phyloP scores from a whole-genome alignment of 2,888 invertebrate species.

The Papilio demoleus region DNA sequence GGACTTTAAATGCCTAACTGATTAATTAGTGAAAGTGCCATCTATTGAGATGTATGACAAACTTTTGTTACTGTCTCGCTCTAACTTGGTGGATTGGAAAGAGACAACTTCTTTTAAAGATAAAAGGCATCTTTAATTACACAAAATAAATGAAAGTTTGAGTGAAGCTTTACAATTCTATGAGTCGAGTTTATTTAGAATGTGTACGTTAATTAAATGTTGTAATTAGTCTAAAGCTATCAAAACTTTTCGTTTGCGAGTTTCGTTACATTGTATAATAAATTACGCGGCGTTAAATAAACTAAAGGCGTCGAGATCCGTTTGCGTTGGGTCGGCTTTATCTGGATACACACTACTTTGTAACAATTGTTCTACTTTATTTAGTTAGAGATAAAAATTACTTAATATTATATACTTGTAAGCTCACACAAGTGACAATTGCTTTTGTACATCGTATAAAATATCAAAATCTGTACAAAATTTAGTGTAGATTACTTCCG shows the following conservation, averaged over 20 bases:
- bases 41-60: neutral
- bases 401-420: too few relatives aligned
- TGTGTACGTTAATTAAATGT: slow-evolving; percentile 38
- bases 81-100: neutral
- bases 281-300: slow-evolving; percentile 39
- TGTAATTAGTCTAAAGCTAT: slow-evolving; percentile 38
- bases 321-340: slow-evolving; percentile 19
- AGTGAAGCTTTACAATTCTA: neutral
- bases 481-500: too few relatives aligned
- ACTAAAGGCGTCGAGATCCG: slow-evolving; percentile 33
- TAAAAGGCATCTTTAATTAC: slow-evolving; percentile 14
- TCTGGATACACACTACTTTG: slow-evolving; percentile 25
- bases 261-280: slow-evolving; percentile 32
- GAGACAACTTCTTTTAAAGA: neutral
- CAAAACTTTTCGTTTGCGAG: slow-evolving; percentile 30
- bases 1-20: too few relatives aligned
- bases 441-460: too few relatives aligned
- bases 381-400: too few relatives aligned
- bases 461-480: too few relatives aligned
- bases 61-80: neutral
- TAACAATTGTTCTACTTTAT: too few relatives aligned
- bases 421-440: too few relatives aligned
- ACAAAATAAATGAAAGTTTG: slow-evolving; percentile 22
- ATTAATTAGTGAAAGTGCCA: neutral
- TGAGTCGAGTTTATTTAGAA: slow-evolving; percentile 26